These are phyloP conservation scores for Girardia tigrina DNA, from an alignment of 2,888 invertebrate genomes.

Conservation along the genomic window DNA sequence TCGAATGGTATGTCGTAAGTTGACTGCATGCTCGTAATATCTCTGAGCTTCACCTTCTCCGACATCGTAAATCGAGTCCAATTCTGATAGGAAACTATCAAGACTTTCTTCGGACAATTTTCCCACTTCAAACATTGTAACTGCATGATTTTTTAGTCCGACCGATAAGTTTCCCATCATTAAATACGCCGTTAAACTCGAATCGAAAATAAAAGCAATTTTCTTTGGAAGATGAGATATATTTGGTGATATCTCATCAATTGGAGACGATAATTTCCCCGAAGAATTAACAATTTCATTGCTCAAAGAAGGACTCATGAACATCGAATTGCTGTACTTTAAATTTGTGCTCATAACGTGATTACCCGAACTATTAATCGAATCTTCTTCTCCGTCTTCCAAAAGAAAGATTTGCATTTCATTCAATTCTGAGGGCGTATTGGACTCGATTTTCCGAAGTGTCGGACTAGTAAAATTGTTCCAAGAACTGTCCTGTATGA, in stretches of 20 bases:
- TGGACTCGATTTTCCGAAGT: neutral
- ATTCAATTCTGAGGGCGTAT: neutral
- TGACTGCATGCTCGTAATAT: conserved; percentile 71
- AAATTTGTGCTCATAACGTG: neutral
- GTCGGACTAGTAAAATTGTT: conserved; percentile 38
- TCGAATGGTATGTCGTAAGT: conserved; percentile 63
- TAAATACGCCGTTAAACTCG: conserved; percentile 80
- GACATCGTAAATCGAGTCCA: conserved; percentile 63
- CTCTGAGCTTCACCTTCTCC: conserved; percentile 70
- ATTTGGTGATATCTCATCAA: neutral
- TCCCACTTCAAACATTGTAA: conserved; percentile 91
- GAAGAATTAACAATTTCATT: neutral
- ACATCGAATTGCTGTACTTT: neutral
- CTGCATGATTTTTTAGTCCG: conserved; percentile 82
- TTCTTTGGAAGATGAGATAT: conserved; percentile 40
- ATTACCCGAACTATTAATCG: neutral
- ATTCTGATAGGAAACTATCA: conserved; percentile 72
- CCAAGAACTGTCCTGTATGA: neutral
- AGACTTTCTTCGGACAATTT: conserved; percentile 82
- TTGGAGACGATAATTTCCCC: neutral
- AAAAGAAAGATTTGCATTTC: neutral
- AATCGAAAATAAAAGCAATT: conserved; percentile 80
- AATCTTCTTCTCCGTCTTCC: neutral
- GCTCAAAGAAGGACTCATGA: neutral
- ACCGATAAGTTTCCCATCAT: conserved; percentile 97